Evolutionary conservation across 2,797 vertebrate genomes (phyloP).

Genomic region (Aldrovandia affinis): DNA sequence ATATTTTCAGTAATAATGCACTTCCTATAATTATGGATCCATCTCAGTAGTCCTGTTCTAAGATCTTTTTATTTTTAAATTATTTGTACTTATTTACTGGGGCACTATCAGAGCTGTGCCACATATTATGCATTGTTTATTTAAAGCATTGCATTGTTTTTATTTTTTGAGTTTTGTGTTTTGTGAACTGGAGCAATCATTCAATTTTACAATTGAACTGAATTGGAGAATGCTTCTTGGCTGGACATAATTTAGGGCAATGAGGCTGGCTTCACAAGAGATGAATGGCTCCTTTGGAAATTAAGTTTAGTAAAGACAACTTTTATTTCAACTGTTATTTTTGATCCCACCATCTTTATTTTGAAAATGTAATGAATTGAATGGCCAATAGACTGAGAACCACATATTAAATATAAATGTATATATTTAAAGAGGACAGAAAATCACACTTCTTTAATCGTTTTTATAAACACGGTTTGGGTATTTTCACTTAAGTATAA

Average conservation of each 20-base stretch:
- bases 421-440: not conserved
- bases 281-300: constrained; percentile 13
- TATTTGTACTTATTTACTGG: not conserved
- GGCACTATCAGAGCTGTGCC: not conserved
- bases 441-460: not conserved
- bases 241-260: constrained; percentile 12
- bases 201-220: constrained; percentile 25
- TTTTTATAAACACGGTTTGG: not conserved
- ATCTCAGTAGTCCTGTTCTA: not conserved
- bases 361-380: constrained; percentile 1
- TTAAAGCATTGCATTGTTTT: constrained; percentile 21
- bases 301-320: not conserved
- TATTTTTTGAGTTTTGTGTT: constrained; percentile 12
- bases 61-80: not conserved
- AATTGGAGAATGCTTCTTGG: constrained; percentile 6
- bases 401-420: constrained; percentile 7
- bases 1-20: not conserved
- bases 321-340: not conserved
- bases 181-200: constrained; percentile 15
- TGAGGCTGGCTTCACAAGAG: not conserved
- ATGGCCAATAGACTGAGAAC: not conserved
- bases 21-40: not conserved
- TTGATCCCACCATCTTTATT: not conserved
- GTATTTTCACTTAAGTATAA: not conserved
- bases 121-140: not conserved